Evolutionary conservation across 2,113 vertebrate genomes (phyloP).

Genomic region (Urocolius indicus): DNA sequence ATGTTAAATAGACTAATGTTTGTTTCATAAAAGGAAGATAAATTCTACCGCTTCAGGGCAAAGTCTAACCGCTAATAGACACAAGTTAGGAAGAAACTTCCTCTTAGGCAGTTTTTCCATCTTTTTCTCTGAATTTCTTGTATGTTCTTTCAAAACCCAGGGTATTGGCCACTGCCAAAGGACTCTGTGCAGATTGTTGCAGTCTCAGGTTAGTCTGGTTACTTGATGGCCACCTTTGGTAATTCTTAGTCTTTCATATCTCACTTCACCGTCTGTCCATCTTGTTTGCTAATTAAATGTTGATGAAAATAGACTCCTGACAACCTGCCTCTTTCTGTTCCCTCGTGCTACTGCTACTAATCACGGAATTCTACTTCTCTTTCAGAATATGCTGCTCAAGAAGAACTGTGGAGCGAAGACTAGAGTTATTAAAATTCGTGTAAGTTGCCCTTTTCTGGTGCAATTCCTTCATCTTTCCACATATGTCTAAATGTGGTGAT

Average conservation of each 20-base stretch:
- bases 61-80: neutral
- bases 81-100: neutral
- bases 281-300: neutral
- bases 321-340: neutral
- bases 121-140: neutral
- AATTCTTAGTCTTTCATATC: neutral
- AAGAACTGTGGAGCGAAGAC: constrained; percentile 89
- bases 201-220: neutral
- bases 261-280: neutral
- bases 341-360: constrained; percentile 24
- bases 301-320: neutral
- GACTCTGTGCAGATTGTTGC: neutral
- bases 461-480: neutral
- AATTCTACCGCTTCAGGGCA: neutral
- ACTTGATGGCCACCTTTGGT: neutral
- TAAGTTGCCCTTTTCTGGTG: constrained; percentile 75
- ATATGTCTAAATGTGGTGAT: neutral
- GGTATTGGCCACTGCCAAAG: neutral
- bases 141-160: neutral
- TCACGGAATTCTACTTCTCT: constrained; percentile 63
- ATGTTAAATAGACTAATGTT: neutral
- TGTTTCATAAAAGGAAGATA: neutral
- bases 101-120: neutral
- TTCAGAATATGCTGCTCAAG: constrained; percentile 92
- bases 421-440: constrained; percentile 87